Evolutionary conservation across 1,140 invertebrate genomes (phyloP), one percentile per base, ranked within the genome.

Genomic region (Euura lappo): DNA sequence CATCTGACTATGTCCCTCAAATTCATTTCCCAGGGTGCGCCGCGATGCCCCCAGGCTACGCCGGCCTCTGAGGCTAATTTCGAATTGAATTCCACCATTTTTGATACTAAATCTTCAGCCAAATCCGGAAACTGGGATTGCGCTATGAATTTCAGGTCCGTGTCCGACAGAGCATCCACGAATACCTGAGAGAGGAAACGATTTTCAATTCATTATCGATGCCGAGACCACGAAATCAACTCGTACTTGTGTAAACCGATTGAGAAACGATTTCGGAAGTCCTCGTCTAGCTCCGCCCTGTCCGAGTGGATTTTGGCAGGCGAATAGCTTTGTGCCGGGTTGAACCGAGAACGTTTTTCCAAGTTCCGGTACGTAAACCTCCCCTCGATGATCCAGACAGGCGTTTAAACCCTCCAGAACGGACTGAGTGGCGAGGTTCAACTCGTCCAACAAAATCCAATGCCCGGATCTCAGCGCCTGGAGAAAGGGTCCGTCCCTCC

Each of bases 381-480:
- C 97, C 3, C 96, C 96, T 80, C 98, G 90, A 85, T 99, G 99
- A 91, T 99, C 99, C 11, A 99, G 91, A 84, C 98, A 99, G 2
- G 98, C 98, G 87, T 99, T 99, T 2, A 99, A 89, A 45, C 98
- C 98, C 90, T 99, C 99, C 0, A 99, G 88, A 4, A 99, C 98
- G 0, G 98, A 97, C 86, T 99, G 99, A 0, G 98, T 98, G 0
- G 99, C 98, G 72, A 99, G 89, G 90, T 99, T 99, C 70, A 99
- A 89, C 89, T 99, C 99, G 86, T 99, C 99, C n/a, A 99, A 88
- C 11, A 99, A 89, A 79, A 99, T 95, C 99, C 99, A 99, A 79
- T 97, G 91, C 2, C 97, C 96, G 68, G 93, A 90, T 89, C 97
- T 97, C 1, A 99, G 88, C 2, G 98, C 99, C 74, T 93, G 93